Conservation (phyloP, 2,113 vertebrate species). For the Zapus hudsonius region DNA sequence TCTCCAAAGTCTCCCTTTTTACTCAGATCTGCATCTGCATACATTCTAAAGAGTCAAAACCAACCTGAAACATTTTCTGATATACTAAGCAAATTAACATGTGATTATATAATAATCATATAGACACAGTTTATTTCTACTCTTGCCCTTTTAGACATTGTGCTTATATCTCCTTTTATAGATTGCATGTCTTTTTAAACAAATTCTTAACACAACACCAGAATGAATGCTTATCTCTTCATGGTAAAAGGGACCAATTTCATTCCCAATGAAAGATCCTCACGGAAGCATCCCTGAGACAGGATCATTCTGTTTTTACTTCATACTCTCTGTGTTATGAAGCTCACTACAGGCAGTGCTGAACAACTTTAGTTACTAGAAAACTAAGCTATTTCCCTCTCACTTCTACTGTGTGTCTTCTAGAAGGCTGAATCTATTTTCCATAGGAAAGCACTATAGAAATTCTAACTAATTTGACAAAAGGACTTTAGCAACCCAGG, state of each 20-base stretch:
- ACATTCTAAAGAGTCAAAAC: background rate
- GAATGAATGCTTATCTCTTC: background rate
- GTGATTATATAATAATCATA: background rate
- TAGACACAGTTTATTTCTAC: conserved; percentile 6
- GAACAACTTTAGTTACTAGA: background rate
- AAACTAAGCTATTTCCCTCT: conserved; percentile 26
- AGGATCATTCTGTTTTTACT: background rate
- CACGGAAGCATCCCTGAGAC: background rate
- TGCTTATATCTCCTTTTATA: background rate
- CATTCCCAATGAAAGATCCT: background rate
- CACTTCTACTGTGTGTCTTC: background rate
- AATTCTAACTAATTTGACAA: background rate
- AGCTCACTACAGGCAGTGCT: background rate
- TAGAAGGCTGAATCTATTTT: background rate
- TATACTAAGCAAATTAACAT: background rate
- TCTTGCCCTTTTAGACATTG: background rate
- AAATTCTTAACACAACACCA: background rate
- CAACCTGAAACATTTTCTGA: background rate
- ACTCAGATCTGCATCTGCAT: background rate
- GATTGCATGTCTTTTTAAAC: conserved; percentile 24
- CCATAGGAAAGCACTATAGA: background rate
- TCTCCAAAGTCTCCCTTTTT: conserved; percentile 3
- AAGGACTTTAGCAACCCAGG: background rate
- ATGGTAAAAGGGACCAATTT: background rate
- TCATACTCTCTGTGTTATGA: background rate